Evolutionary conservation across 2,888 invertebrate species (phyloP).

Genomic region (Caenorhabditis becei): DNA sequence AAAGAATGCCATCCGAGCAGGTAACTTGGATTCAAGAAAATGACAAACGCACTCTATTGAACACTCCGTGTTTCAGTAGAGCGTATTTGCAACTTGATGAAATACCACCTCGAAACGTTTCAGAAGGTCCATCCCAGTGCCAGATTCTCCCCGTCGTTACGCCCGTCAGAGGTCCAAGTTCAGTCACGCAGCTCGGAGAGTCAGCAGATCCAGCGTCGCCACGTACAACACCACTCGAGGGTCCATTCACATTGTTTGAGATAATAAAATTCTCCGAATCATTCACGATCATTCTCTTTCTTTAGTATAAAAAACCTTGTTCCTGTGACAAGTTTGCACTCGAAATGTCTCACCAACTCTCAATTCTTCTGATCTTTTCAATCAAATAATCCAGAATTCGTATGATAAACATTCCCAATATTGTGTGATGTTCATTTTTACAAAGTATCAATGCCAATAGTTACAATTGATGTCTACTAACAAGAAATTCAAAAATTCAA

Average conservation of each 20-base stretch:
- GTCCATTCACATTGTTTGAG: conserved; percentile 55
- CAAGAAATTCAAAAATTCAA: neutral
- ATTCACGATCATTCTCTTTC: neutral
- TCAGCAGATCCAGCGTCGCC: conserved; percentile 41
- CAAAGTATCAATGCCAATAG: too few relatives aligned
- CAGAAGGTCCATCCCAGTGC: conserved; percentile 57
- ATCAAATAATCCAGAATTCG: neutral
- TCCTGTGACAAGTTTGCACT: too few relatives aligned
- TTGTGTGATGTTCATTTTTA: neutral
- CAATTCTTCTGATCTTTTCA: neutral
- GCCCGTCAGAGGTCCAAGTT: conserved; percentile 23
- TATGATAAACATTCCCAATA: too few relatives aligned
- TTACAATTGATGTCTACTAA: conserved; percentile 16
- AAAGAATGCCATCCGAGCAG: conserved; percentile 76
- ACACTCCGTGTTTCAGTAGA: neutral
- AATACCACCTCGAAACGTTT: neutral
- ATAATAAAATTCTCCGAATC: neutral
- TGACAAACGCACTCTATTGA: neutral
- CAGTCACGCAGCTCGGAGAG: conserved; percentile 27
- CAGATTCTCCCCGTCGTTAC: conserved; percentile 52
- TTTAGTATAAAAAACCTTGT: too few relatives aligned
- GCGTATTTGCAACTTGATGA: neutral
- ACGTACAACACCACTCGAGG: conserved; percentile 13
- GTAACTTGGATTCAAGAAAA: conserved; percentile 12
- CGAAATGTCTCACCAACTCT: too few relatives aligned